Evolutionary conservation across 1,140 invertebrate species (phyloP).

Genomic region (Eulimnadia texana): DNA sequence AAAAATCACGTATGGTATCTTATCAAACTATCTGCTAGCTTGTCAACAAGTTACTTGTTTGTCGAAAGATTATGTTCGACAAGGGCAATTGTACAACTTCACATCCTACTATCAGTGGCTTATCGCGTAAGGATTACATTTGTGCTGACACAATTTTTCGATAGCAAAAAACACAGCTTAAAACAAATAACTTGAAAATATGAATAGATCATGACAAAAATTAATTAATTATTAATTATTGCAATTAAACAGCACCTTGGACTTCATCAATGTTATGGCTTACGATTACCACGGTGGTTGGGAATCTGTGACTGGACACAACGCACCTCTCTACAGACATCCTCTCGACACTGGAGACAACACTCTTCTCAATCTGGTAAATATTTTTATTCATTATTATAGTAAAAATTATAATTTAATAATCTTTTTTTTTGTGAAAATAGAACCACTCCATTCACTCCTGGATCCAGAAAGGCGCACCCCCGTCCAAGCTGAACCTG

Average conservation of each 20-base stretch:
- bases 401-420: neutral
- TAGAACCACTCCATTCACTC: conserved; percentile 26
- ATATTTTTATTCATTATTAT: neutral
- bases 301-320: conserved; percentile 24
- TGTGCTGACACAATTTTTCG: no score
- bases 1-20: no score
- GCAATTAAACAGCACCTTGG: conserved; percentile 22
- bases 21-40: no score
- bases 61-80: no score
- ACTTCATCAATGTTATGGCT: conserved; percentile 27
- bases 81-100: no score
- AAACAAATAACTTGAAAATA: no score
- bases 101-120: no score
- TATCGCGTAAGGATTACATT: no score
- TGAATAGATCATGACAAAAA: no score
- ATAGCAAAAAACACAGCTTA: no score
- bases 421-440: neutral
- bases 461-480: conserved; percentile 38
- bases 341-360: neutral
- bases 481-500: conserved; percentile 42
- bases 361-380: neutral
- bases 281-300: conserved; percentile 27
- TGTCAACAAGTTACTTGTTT: no score
- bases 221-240: neutral
- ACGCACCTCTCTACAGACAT: conserved; percentile 21